Conservation (phyloP, 2,113 vertebrate species). For the Arvicanthis niloticus region DNA sequence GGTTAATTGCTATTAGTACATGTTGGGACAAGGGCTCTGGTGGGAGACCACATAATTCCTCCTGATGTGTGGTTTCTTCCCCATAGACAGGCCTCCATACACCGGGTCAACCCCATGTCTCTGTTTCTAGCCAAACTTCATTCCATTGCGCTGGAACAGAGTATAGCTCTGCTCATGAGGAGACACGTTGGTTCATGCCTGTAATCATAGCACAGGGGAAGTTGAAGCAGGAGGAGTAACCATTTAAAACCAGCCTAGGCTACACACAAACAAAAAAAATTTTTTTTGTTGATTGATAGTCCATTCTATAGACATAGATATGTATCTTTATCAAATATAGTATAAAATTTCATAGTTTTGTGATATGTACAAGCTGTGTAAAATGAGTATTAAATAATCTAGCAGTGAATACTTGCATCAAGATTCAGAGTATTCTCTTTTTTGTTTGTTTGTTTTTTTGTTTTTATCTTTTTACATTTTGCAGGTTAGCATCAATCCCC, state of each 20-base stretch:
- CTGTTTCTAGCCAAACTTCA: not conserved
- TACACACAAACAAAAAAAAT: not conserved
- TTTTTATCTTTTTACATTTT: constrained; percentile 39
- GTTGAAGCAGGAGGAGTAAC: not conserved
- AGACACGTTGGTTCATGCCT: not conserved
- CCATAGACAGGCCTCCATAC: not conserved
- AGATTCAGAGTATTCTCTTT: not conserved
- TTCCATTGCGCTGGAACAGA: not conserved
- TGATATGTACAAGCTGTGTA: not conserved
- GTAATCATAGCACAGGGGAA: not conserved
- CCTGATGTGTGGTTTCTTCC: not conserved
- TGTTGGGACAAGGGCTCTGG: not conserved
- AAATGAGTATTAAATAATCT: not conserved
- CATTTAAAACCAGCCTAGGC: not conserved
- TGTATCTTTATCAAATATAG: constrained; percentile 19
- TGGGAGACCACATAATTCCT: not conserved
- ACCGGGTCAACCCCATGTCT: not conserved
- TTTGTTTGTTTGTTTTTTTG: not conserved
- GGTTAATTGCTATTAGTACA: not conserved
- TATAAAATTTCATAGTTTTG: not conserved
- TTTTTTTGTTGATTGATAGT: not conserved
- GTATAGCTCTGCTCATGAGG: not conserved
- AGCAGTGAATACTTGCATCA: constrained; percentile 28
- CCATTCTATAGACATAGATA: not conserved
- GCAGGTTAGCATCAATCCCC: constrained; percentile 95